Conservation (phyloP, 2,113 vertebrate genomes). For the Cyanoramphus novaezelandiae region DNA sequence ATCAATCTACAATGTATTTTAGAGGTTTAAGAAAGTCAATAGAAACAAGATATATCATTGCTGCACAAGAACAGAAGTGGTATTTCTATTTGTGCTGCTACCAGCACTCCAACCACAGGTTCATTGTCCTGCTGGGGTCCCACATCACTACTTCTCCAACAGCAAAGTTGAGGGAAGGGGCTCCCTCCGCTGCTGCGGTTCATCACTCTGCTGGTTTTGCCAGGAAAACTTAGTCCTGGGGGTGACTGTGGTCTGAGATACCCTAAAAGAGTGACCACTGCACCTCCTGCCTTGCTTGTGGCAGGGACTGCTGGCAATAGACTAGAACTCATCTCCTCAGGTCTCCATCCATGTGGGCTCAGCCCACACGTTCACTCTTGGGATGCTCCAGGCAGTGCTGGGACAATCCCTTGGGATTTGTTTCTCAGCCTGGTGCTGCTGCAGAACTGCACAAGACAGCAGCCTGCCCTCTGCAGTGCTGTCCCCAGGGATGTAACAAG, state of each 20-base stretch:
- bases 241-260: background rate
- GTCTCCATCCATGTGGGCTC: background rate
- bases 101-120: background rate
- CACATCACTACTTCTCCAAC: background rate
- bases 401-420: background rate
- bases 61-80: slow-evolving; percentile 16
- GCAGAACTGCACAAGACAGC: background rate
- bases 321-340: background rate
- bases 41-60: slow-evolving; percentile 63
- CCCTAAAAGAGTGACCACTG: background rate
- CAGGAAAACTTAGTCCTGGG: background rate
- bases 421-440: background rate
- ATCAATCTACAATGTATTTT: slow-evolving; percentile 65
- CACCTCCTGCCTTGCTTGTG: background rate
- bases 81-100: slow-evolving; percentile 18
- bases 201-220: rapidly evolving
- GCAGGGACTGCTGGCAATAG: background rate
- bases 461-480: background rate
- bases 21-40: slow-evolving; percentile 66
- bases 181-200: background rate
- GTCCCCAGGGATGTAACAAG: background rate
- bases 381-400: background rate
- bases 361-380: background rate
- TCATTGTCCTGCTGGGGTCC: background rate
- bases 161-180: background rate